Base-by-base conservation (phyloP, 2,113 vertebrate genomes). In the Syngnathus scovelli region DNA sequence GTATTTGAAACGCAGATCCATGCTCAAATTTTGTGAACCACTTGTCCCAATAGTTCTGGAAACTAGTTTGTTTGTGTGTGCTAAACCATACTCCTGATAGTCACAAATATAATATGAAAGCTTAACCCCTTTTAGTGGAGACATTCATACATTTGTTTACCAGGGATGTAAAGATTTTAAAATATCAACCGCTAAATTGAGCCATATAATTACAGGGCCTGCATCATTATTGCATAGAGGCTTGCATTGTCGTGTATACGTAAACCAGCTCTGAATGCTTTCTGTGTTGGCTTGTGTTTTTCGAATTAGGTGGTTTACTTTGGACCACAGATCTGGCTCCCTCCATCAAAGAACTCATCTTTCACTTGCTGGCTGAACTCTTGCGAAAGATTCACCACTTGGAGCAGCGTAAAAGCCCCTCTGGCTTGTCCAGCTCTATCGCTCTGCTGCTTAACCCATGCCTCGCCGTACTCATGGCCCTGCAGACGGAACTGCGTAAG, bases 321-420 rank as follows among this genome's bases (percentile, higher is more conserved):
- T 99, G 97, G 97, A 96, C 93, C 7, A 98, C 96, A 0, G 96
- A 98, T 88, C 90, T 95, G 88, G 93, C 97, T 0, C 94, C 95
- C 0, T 93, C 92, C 0, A 93, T 98, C 82, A 99, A 99, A 82
- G 97, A 99, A 72, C 88, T 97, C 5, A 85, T 92, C 19, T 99
- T 99, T 81, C 96, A 99, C 56, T 89, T 96, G 71, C 69, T 99
- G 74, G 94, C 95, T 0, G 97, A 99, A 81, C 86, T 98, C 65
- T 89, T 99, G 70, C 94, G 96, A 19, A 96, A 97, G 12, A 92
- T 96, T 61, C 94, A 98, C 62, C 85, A 74, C 9, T 88, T 99
- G 75, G 96, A 99, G 85, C 94, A 96, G 85, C 90, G 91, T 21
- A 95, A 93, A 76, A 94, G 90, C 55, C 94, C 95, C 0, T 84